These are phyloP conservation scores for Agrenia bidenticulata DNA, from an alignment of 2,888 invertebrate genomes.

Conservation along the genomic window DNA sequence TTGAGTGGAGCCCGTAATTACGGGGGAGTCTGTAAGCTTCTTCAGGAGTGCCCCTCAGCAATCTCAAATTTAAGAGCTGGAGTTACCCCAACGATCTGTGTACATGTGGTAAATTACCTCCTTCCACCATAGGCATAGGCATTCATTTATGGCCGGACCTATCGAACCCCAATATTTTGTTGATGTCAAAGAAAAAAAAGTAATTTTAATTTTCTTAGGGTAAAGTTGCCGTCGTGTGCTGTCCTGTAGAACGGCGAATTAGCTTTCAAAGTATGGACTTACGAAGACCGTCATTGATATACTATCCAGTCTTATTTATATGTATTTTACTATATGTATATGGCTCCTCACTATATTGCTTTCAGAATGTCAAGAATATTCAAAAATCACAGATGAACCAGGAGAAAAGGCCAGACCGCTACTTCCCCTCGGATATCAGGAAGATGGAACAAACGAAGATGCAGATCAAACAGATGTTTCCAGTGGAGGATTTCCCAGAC, in stretches of 20 bases:
- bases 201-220: background rate
- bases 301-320: no score
- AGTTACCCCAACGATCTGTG: background rate
- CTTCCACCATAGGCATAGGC: background rate
- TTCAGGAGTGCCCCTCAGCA: background rate
- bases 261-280: conserved; percentile 11
- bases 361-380: conserved; percentile 14
- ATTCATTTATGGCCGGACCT: no score
- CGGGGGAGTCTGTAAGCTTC: background rate
- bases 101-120: background rate
- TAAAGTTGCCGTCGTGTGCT: background rate
- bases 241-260: background rate
- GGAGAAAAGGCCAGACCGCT: background rate
- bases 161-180: no score
- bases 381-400: background rate
- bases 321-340: no score
- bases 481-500: background rate
- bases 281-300: no score
- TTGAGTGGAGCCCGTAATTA: background rate
- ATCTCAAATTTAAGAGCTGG: conserved; percentile 6
- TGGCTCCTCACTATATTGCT: no score
- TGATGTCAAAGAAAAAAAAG: no score
- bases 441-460: background rate
- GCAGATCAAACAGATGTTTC: background rate
- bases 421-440: background rate